Base-by-base conservation (phyloP, 2,113 vertebrate genomes). In the Synodontis membranacea region DNA sequence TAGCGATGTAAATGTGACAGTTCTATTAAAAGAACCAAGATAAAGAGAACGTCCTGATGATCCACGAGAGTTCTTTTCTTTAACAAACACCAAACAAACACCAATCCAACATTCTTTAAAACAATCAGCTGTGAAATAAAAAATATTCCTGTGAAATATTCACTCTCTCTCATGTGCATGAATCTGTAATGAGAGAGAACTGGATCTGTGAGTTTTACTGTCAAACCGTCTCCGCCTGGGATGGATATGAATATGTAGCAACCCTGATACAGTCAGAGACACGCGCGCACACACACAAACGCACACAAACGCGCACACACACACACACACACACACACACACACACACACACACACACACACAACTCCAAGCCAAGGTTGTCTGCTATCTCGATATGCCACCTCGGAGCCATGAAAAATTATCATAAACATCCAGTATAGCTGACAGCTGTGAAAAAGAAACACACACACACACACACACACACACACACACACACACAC, bases 381-480 rank as follows among this genome's bases (percentile, higher is more conserved):
- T 70, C 46, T 52, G 64, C 64, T 28, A 28, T 70, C 62, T 52
- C 31, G 50, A 84, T 52, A 54, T 52, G 10, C 12, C 42, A 52
- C 54, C 46, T 84, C 34, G n/a, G 68, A 74, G 80, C 19, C 70
- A 66, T 56, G 60, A 56, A 46, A 80, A 56, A 79, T 84, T 54
- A 84, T 84, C 76, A 87, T 84, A 70, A 87, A 84, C 66, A 39
- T 84, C 50, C 62, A 72, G 39, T 75, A 68, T 39, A 88, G 78
- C 42, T 80, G 75, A 84, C 83, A 79, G 15, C 54, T n/a, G 34
- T 34, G 46, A 79, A 83, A 85, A 34, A 17, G 10, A 58, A 48
- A 79, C 23, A n/a, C 64, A 70, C 60, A 86, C 46, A 80, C 75
- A 60, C 3, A 85, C 56, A 75, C 31, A 8, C 82, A 42, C 14